Base-by-base conservation (phyloP, 1,140 invertebrate species). In the Odontomachus brunneus region DNA sequence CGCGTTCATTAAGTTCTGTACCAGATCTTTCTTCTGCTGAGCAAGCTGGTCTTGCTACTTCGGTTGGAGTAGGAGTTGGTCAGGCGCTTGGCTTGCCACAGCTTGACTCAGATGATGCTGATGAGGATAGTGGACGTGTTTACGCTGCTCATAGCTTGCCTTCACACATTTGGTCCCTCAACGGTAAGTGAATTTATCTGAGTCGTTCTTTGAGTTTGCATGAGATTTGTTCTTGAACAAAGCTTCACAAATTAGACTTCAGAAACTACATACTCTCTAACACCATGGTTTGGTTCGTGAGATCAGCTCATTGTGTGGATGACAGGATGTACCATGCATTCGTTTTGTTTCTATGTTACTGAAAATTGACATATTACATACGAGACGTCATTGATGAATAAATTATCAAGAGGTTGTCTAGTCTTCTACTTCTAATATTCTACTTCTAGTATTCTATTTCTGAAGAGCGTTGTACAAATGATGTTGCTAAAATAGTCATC, bases 151-250 rank as follows among this genome's bases (percentile, higher is more conserved):
- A 98, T 93, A 98, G 97, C 86, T 95, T 98, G 93, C 97, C 97
- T 92, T 97, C 97, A 86, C 97, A 98, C 93, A 97, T 98, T 95
- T 98, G 97, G 97, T 97, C 97, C 86, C 95, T 98, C 87, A 98
- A 98, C 94, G 97, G 97, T 98, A 94, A 96, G 96, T 96, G 14
- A 15, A 22, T 60, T 26, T 24, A 24, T 26, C 2, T 19, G n/a
- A 65, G 33, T 22, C n/a, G n/a, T 5, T 48, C 1, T 7, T 19
- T 12, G 12, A n/a, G 19, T 55, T 9, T 22, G 11, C 53, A 55
- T 22, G n/a, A n/a, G n/a, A n/a, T 22, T 55, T 5, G 22, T n/a
- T n/a, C 17, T 9, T 55, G n/a, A 4, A 19, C 7, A 55, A 55
- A 55, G 53, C 7, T n/a, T 12, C 15, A 26, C 5, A 14, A 67